Base-by-base conservation (phyloP, 2,113 vertebrate genomes). In the Dasyprocta punctata region DNA sequence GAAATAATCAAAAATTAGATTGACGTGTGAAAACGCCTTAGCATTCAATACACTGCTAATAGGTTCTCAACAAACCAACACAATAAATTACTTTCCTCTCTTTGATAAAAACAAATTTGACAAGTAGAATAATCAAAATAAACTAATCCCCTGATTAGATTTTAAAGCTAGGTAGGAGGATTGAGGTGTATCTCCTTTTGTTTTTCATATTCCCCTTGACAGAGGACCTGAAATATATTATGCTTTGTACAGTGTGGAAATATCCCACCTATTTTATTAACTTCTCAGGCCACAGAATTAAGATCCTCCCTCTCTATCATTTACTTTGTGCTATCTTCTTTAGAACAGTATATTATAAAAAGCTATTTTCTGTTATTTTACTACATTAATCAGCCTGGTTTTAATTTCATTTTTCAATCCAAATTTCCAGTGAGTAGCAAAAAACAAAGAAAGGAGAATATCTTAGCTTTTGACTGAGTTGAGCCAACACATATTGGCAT, bases 361-460 rank as follows among this genome's bases (percentile, higher is more conserved):
- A 77, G 6, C 1, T 61, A 2, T 90, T 96, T 90, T 96, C 28
- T 86, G 60, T 56, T 60, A 89, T 56, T 61, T 75, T 54, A 36
- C 60, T 81, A 58, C 1, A 9, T 67, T 91, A 95, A 12, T 83
- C 6, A 87, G 20, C 20, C 11, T 49, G 24, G 54, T 38, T 33
- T 36, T 24, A 81, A 77, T 80, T 36, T 69, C 54, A 5, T n/a
- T 90, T 90, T 89, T 92, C 44, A 67, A 10, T 47, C 47, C n/a
- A 96, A 90, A 92, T 58, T 94, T 91, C 5, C 28, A 54, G 8
- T 47, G 38, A 92, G 75, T 83, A 94, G 4, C 49, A 77, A 49
- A 92, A 86, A 19, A 78, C 60, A 88, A 78, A 82, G 60, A 92
- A 85, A 84, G 38, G 14, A 73, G 69, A 78, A 61, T 7, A 61